Base-by-base conservation (phyloP, 2,113 vertebrate genomes). In the Scalopus aquaticus region DNA sequence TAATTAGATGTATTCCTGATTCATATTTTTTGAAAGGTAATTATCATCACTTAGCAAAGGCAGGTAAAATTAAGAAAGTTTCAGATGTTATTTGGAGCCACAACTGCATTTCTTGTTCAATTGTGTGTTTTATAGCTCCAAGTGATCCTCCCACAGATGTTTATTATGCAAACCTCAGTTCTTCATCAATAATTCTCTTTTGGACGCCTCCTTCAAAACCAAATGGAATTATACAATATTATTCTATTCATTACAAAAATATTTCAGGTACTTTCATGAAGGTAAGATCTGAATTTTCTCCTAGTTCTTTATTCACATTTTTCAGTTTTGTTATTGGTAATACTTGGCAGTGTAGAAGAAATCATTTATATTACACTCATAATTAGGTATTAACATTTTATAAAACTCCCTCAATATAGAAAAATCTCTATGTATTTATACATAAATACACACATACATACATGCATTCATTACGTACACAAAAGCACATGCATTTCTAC, bases 131-230 rank as follows among this genome's bases (percentile, higher is more conserved):
- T 98, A 67, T 95, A 99, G 99, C 98, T 95, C 99, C 99, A 35
- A 98, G 98, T 95, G 99, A 99, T 87, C 98, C 99, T 72, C 99
- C 99, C 0, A 99, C 98, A 98, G 98, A 99, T 96, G 96, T 99
- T 72, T 97, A 97, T 32, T 97, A 99, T 96, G 97, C 95, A 96
- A 99, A 99, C 91, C 97, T 99, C 91, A 99, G 98, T 26, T 98
- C 98, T 80, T 99, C 99, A 58, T 98, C 99, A 76, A 95, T 99
- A 96, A 98, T 97, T 92, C 79, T 99, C 11, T 98, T 97, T 91
- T 99, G 99, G 99, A 97, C 79, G 15, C 99, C 99, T 92, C 99
- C 99, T 64, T 98, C 97, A 88, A 98, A 99, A 70, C 99, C 99
- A 79, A 99, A 99, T 96, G 99, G 99, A 77, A 97, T 99, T 93